Evolutionary conservation across 2,797 vertebrate genomes (phyloP).

Genomic region (Leucoraja ocellata): DNA sequence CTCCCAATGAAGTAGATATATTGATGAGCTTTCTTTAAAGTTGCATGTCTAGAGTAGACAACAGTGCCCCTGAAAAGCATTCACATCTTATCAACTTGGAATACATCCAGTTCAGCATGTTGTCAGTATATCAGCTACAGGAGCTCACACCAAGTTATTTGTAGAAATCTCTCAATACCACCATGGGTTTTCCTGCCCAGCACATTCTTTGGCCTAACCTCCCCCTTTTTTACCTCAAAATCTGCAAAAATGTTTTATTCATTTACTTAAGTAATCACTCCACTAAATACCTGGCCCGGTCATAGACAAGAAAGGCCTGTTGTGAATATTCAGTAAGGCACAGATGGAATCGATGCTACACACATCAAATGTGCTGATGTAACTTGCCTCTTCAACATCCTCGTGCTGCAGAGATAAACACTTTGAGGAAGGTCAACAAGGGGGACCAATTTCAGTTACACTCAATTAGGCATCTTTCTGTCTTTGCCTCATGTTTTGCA

Average conservation of each 20-base stretch:
- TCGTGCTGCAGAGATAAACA: not conserved
- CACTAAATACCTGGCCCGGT: not conserved
- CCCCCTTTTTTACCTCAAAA: not conserved
- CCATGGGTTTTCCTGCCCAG: not conserved
- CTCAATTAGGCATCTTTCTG: not conserved
- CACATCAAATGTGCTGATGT: not conserved
- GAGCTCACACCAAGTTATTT: not conserved
- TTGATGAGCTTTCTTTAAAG: too few species aligned
- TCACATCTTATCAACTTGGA: not conserved
- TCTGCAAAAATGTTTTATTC: not conserved
- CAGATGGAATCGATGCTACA: not conserved
- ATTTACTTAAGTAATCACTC: not conserved
- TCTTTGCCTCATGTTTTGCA: not conserved
- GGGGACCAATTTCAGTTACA: not conserved
- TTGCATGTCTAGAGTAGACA: not conserved
- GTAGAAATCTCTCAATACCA: not conserved
- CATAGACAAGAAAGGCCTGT: not conserved
- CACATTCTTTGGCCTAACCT: too few species aligned
- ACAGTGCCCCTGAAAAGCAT: not conserved
- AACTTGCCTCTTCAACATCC: too few species aligned
- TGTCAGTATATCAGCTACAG: not conserved
- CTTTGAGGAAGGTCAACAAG: not conserved
- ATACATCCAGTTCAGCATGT: not conserved
- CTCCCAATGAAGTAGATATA: too few species aligned
- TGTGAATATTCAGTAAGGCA: not conserved